Evolutionary conservation across 2,113 vertebrate species (phyloP).

Genomic region (Leptobrachium leishanense): DNA sequence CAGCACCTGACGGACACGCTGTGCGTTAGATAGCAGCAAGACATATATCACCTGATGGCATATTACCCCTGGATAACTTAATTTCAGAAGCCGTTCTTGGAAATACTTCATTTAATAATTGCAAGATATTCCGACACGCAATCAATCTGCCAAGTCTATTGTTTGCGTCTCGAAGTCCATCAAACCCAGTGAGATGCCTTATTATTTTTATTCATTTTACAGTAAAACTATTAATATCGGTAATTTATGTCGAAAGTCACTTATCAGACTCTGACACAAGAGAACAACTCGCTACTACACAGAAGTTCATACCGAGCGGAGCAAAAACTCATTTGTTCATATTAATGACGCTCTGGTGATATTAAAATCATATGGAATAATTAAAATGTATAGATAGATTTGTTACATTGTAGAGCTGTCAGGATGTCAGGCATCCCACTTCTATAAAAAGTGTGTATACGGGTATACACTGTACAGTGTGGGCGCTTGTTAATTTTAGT

Average conservation of each 20-base stretch:
- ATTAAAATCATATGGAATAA: background rate
- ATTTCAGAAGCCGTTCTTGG: constrained; percentile 16
- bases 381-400: background rate
- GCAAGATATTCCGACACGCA: constrained; percentile 11
- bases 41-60: background rate
- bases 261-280: background rate
- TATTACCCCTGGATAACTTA: background rate
- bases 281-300: background rate
- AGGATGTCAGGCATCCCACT: background rate
- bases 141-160: constrained; percentile 21
- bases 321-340: background rate
- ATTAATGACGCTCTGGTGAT: background rate
- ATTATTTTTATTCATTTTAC: background rate
- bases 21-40: constrained; percentile 1
- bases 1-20: constrained; percentile 1
- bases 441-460: too few species aligned
- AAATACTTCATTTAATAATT: constrained; percentile 20
- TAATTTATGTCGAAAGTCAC: too few species aligned
- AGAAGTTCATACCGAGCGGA: background rate
- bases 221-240: too few species aligned
- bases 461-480: too few species aligned
- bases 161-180: background rate
- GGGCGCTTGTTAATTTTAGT: too few species aligned
- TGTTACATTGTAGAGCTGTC: background rate
- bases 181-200: background rate